These are phyloP conservation scores for Sarcophaga variegata DNA, from an alignment of 2,888 invertebrate genomes.

Conservation along the genomic window DNA sequence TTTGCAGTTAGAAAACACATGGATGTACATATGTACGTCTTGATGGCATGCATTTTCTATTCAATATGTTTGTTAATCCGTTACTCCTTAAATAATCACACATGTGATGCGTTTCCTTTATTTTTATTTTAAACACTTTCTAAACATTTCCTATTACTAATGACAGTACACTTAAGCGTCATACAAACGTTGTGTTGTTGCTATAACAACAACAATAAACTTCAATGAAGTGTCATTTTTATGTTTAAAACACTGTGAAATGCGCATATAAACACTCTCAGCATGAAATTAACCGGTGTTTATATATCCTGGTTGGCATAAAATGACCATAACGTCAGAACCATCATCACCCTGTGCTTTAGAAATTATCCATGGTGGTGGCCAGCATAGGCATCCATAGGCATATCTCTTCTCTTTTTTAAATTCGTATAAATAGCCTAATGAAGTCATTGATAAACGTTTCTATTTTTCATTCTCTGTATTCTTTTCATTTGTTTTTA, in stretches of 20 bases:
- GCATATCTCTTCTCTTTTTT: conserved; percentile 6
- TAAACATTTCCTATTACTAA: background rate
- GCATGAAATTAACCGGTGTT: conserved; percentile 50
- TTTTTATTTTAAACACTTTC: conserved; percentile 2
- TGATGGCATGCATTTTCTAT: no score
- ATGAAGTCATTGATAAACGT: conserved; percentile 71
- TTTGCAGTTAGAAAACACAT: no score
- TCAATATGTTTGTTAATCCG: no score
- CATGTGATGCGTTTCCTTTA: background rate
- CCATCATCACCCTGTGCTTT: conserved; percentile 4
- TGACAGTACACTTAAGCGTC: background rate
- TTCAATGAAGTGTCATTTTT: conserved; percentile 16
- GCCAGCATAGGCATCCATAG: background rate
- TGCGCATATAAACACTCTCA: conserved; percentile 21
- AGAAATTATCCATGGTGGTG: background rate
- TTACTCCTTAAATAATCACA: background rate
- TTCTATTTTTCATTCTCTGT: conserved; percentile 19
- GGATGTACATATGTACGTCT: no score
- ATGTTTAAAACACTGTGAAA: conserved; percentile 44
- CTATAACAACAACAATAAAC: conserved; percentile 18
- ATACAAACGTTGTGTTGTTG: background rate
- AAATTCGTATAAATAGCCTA: conserved; percentile 68
- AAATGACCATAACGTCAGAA: conserved; percentile 34
- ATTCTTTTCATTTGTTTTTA: conserved; percentile 71
- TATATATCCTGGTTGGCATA: conserved; percentile 30